Base-by-base conservation (phyloP, 2,113 vertebrate species). In the Perognathus longimembris region DNA sequence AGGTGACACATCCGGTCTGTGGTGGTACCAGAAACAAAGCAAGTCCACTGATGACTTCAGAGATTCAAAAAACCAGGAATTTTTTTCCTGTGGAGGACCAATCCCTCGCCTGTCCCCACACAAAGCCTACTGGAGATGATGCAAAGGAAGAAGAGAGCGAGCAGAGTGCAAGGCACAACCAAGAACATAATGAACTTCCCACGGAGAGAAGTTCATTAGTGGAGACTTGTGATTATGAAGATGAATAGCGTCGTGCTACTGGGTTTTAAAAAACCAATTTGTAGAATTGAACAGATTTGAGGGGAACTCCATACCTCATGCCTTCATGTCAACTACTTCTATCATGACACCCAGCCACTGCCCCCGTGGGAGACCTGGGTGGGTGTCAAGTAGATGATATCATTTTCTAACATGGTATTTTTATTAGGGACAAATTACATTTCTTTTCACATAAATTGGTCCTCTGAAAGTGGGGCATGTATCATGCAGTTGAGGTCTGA, bases 391-490 rank as follows among this genome's bases (percentile, higher is more conserved):
- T 70, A 90, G 38, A 5, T 28, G 36, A 59, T 87, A 89, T 45
- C 79, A 76, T 70, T 88, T 90, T 70, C 17, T 57, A 71, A 74
- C 10, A 21, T 76, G 71, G 34, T 93, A 36, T 79, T 94, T 54
- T 97, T 88, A 50, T 78, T 64, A 93, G 78, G 71, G 63, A n/a
- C 15, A 59, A 75, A 77, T 79, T 92, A 54, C 30, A 91, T 81
- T 66, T 91, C 83, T 94, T 87, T 77, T 96, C 59, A 63, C 12
- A 63, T 59, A 92, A 92, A 87, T 85, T 85, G 42, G 81, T 34
- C 34, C 40, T 88, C 34, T 83, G 64, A 82, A 96, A n/a, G 34
- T 26, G 73, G 92, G 77, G 64, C 59, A 40, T 93, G 88, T 78
- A 90, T 95, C 80, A 45, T 4, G 15, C 78, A 34, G 77, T 87